Evolutionary conservation across 2,113 vertebrate genomes (phyloP), one percentile per base, ranked within the genome.

Genomic region (Anolis sagrei): DNA sequence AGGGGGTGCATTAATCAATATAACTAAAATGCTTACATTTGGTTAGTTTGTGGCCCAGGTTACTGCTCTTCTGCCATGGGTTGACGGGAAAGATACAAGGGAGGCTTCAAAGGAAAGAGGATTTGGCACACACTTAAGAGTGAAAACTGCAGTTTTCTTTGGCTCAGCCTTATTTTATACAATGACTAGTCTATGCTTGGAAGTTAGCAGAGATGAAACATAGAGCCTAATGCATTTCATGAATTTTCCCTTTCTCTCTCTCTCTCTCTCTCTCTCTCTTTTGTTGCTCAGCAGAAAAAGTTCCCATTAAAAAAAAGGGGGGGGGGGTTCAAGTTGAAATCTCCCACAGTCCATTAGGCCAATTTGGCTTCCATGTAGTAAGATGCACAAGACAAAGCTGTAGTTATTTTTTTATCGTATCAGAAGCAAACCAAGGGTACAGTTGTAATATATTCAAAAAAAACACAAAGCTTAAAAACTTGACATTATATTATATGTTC

Each of bases 71-170:
- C 49, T 72, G 23, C 34, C 11, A 54, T 27, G 21, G 7, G 39
- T 9, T 64, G 36, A 58, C 27, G 74, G 54, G 25, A 74, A 39
- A 44, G 27, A 62, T 44, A 1, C 51, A 73, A 39, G 27, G 70
- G 62, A n/a, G 4, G 27, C 29, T 76, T 83, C 70, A 75, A 75
- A 62, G 34, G 1, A 62, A 83, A 83, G 39, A 75, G 23, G 8
- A 44, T 13, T 62, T 11, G 27, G 29, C 21, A 32, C 10, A 14
- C 36, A 32, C 36, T 74, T 36, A 9, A 19, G 54, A 29, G 7
- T 44, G 34, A 23, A 75, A 83, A 75, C 29, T 83, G 27, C 29
- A 49, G 36, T 16, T 76, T 48, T n/a, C 29, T 75, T 83, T 83
- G 9, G 34, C 72, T 83, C 3, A 36, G 70, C 36, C 25, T 9